A percentile compares a stretch with the other conserved stretches of the same genome.
These are phyloP conservation scores for Leptinotarsa juncta DNA, from an alignment of 2,888 invertebrate genomes.

Conservation along the genomic window DNA sequence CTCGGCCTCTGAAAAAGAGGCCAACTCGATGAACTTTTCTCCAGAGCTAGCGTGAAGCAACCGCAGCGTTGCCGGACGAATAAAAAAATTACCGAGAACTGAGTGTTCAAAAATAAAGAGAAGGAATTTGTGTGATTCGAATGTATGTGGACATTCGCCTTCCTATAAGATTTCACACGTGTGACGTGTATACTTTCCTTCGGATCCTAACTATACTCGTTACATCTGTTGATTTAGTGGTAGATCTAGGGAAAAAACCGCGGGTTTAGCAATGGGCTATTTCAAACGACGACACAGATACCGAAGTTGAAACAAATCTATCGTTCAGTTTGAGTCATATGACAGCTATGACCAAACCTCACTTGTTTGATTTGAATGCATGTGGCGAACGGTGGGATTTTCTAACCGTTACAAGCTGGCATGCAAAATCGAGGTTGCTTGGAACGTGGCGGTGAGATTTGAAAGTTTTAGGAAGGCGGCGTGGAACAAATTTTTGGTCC, in stretches of 20 bases:
- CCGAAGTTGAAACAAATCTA: conserved; percentile 2
- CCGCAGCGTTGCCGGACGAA: conserved; percentile 50
- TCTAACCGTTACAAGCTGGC: conserved; percentile 26
- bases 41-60: conserved; percentile 59
- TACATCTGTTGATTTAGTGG: too few relatives aligned
- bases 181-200: too few relatives aligned
- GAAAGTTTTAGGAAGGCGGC: not conserved
- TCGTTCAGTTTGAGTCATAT: conserved; percentile 8
- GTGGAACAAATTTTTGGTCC: not conserved
- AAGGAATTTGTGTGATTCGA: not conserved
- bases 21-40: conserved; percentile 63
- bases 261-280: not conserved
- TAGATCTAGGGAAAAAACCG: not conserved
- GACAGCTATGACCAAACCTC: conserved; percentile 50
- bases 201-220: too few relatives aligned
- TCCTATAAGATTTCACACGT: not conserved
- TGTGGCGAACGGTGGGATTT: conserved; percentile 50
- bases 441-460: conserved; percentile 1
- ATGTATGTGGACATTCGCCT: not conserved
- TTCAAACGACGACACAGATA: conserved; percentile 3
- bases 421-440: conserved; percentile 23
- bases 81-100: conserved; percentile 6
- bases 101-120: not conserved
- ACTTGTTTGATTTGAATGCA: conserved; percentile 61
- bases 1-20: conserved; percentile 60